Evolutionary conservation across 1,140 invertebrate genomes (phyloP), one percentile per base, ranked within the genome.

Genomic region (Cylas formicarius): DNA sequence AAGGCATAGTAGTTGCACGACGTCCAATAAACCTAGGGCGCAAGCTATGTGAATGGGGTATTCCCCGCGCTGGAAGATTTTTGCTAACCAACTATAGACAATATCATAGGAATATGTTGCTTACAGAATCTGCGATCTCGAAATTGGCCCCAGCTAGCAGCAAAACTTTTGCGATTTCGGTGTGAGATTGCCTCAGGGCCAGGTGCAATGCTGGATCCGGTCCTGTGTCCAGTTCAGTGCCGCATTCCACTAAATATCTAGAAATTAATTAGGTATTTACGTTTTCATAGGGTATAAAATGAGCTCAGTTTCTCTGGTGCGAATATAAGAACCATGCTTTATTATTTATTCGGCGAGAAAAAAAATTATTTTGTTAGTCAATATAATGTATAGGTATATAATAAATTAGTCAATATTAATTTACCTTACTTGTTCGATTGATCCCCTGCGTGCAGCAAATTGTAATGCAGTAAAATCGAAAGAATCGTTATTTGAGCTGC

Each of bases 21-120:
- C 75, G 48, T 72, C 67, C 28, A 82, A 66, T 9, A 87, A 68
- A 16, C 84, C 84, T 54, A 76, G 68, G 52, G 75, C 69, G 42
- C 80, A 76, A 33, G 83, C 82, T 38, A 84, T 72, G 57, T 90
- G 86, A 38, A 90, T 73, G 11, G 85, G 73, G 48, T 78, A 78
- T 58, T 90, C 84, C 38, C 82, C 80, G 62, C 77, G 72, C 80
- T 87, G 57, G 49, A 72, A 57, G 28, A 23, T 27, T 10, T 22
- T n/a, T 17, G 10, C 11, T 27, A 11, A 26, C 19, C 31, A 6
- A 33, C 3, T 17, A 23, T 27, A 7, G 23, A 11, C 19, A 28
- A 20, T 21, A 16, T 22, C 22, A 44, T 26, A 20, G n/a, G 27
- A 11, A 27, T 20, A 24, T 2, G 16, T 26, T 26, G 40, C 54